phyloP scores from a whole-genome alignment of 2,113 vertebrate genomes.

The Phyllostomus hastatus region DNA sequence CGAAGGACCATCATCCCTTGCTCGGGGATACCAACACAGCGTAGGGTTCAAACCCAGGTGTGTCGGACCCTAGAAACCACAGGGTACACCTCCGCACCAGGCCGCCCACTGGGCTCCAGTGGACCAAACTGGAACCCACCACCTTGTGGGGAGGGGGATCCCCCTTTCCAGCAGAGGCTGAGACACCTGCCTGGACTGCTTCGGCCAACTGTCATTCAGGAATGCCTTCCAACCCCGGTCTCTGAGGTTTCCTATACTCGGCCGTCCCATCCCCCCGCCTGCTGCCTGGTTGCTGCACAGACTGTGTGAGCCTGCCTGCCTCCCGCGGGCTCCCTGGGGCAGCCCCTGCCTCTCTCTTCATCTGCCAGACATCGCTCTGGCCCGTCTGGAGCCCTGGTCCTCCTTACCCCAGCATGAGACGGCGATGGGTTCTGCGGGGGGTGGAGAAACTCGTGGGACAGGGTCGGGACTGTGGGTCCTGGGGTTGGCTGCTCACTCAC shows the following conservation, averaged over 20 bases:
- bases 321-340: background rate
- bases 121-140: background rate
- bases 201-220: background rate
- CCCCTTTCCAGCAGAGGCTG: background rate
- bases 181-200: background rate
- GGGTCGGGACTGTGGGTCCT: background rate
- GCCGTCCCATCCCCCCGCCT: background rate
- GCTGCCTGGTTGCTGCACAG: background rate
- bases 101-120: background rate
- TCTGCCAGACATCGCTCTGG: background rate
- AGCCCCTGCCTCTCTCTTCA: background rate
- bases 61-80: background rate
- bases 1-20: background rate
- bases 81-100: accelerated
- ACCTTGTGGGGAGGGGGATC: background rate
- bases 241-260: background rate
- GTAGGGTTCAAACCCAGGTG: background rate
- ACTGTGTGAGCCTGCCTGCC: background rate
- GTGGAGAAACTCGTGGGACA: background rate
- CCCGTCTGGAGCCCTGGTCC: background rate
- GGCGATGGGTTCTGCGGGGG: accelerated
- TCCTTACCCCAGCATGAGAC: background rate
- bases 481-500: accelerated
- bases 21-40: background rate
- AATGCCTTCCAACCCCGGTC: background rate